Evolutionary conservation across 2,113 vertebrate genomes (phyloP), one percentile per base, ranked within the genome.

Genomic region (Vidua chalybeata): DNA sequence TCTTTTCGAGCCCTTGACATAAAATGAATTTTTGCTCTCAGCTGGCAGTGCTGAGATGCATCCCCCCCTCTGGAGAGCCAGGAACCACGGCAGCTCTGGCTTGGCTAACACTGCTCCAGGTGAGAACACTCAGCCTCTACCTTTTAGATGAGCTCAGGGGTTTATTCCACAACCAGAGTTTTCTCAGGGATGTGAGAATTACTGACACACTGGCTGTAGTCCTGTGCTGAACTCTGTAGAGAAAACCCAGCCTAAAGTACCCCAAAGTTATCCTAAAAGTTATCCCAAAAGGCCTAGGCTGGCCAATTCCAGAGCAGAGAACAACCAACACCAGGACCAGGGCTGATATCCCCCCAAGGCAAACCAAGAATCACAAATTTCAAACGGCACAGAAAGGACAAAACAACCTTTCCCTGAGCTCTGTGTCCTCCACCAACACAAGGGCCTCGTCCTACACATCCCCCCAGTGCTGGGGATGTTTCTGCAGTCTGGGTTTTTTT

Each of bases 161-260:
- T 87, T 75, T 15, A 80, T 64, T 69, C 64, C 37, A 35, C 35
- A 41, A 35, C 35, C 35, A 41, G 43, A 33, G 28, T 33, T 52
- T 51, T 12, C 62, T 73, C 54, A 56, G 41, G 24, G 20, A 16
- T 61, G 24, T 11, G 21, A 37, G 15, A 39, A 55, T 59, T 24
- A 39, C 45, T 51, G 58, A 77, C 49, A 30, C 0, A 11, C 0
- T 10, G 17, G 2, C 7, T 7, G 45, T 8, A 33, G 43, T 6
- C 52, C 39, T 63, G 28, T 15, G 64, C 17, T 7, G 7, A 74
- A 24, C 16, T 48, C 31, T 24, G 6, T 1, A 37, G 9, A 20
- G n/a, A 15, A 39, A 30, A 26, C 41, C 41, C 41, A 43, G 41
- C 41, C 41, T 43, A 43, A 43, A 43, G 41, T 15, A 43, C 15